phyloP scores from a whole-genome alignment of 1,140 invertebrate genomes.

The Drosophila seguyi region DNA sequence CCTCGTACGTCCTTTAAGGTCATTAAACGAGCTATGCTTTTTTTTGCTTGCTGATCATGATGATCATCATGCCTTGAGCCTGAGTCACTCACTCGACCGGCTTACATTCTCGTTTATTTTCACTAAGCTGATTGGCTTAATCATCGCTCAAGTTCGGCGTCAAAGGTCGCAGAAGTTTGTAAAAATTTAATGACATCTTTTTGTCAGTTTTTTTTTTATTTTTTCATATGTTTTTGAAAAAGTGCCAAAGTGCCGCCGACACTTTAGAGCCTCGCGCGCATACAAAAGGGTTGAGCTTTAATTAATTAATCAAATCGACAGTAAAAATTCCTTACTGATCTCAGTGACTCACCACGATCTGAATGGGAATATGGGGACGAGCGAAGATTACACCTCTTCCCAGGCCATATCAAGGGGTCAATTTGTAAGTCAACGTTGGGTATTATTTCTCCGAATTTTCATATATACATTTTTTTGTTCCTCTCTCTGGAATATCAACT shows the following conservation, averaged over 20 bases:
- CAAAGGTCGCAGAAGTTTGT: conserved; percentile 62
- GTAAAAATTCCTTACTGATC: conserved; percentile 63
- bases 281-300: conserved; percentile 75
- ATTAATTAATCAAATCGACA: conserved; percentile 83
- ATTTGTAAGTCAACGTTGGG: conserved; percentile 52
- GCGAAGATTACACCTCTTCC: conserved; percentile 24
- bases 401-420: conserved; percentile 50
- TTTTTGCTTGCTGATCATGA: conserved; percentile 9
- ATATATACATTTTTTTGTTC: conserved; percentile 5
- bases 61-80: conserved; percentile 7
- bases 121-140: conserved; percentile 58
- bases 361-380: conserved; percentile 18
- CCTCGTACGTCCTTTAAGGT: conserved; percentile 75
- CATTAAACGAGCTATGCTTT: conserved; percentile 62
- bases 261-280: conserved; percentile 51
- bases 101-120: conserved; percentile 11
- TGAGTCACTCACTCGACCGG: conserved; percentile 14
- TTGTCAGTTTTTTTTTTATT: background rate
- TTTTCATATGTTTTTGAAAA: conserved; percentile 30
- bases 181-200: conserved; percentile 63
- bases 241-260: conserved; percentile 69
- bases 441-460: conserved; percentile 66
- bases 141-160: conserved; percentile 72
- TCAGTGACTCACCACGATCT: conserved; percentile 44
- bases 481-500: conserved; percentile 65